Base-by-base conservation (phyloP, 2,888 invertebrate species). In the Abscondita cerata region DNA sequence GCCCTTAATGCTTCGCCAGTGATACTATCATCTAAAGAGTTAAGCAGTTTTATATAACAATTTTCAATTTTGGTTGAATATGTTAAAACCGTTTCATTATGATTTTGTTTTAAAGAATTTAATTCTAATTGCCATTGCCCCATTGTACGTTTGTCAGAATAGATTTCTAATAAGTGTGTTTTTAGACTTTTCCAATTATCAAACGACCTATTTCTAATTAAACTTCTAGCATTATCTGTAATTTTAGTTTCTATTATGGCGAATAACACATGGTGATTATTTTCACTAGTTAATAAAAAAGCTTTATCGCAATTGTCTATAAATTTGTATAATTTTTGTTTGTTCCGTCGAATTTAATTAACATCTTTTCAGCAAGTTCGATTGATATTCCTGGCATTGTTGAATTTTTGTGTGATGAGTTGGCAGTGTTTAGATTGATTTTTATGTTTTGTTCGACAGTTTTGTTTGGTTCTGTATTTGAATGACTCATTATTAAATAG, bases 61-160 rank as follows among this genome's bases (percentile, higher is more conserved):
- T 70, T 71, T 67, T 75, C 73, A 5, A 73, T 60, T 52, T 67
- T 70, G 13, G 68, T 70, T 5, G 73, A 58, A 57, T 68, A 74
- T 11, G 65, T 62, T 11, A 58, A 16, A n/a, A 51, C 51, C 2
- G 11, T 50, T 51, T 51, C 51, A 18, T 58, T 38, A 2, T n/a
- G 4, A 58, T 41, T 40, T 58, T 58, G 51, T 31, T 51, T 50
- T 15, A 34, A 40, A 3, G 51, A 51, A 31, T 51, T 34, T 31
- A 58, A 19, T 25, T 58, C 51, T 41, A 58, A n/a, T 19, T 58
- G 25, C 58, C 58, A 52, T n/a, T 58, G 41, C 1, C 44, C 33
- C 20, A 40, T 25, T 4, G 58, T 50, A 4, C 48, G 15, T 48
- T 53, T 53, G 1, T 59, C 59, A 0, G 47, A 34, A 36, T 34